These are phyloP conservation scores for Lamellibrachia columna DNA, from an alignment of 2,888 invertebrate genomes.

Conservation along the genomic window DNA sequence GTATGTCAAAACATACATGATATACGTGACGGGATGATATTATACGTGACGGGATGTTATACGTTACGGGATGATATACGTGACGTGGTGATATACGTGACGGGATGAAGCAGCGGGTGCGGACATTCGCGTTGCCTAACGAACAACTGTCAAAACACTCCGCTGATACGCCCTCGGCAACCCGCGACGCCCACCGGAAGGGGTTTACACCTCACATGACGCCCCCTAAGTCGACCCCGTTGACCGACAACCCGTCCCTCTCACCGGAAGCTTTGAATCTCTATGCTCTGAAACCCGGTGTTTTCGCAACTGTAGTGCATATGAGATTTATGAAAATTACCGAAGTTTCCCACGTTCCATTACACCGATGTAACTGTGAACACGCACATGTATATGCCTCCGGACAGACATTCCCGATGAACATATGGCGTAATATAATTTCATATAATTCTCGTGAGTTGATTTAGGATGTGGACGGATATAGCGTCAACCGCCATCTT, in stretches of 20 bases:
- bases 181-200: background rate
- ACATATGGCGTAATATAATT: too few species aligned
- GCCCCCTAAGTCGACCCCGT: background rate
- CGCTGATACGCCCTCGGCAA: background rate
- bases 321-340: too few species aligned
- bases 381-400: too few species aligned
- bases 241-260: background rate
- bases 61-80: background rate
- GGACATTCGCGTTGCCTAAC: background rate
- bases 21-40: background rate
- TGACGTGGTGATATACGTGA: background rate
- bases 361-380: too few species aligned
- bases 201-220: background rate
- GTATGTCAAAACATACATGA: background rate
- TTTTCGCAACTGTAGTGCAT: background rate
- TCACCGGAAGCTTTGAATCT: background rate
- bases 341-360: too few species aligned
- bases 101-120: background rate
- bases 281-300: background rate
- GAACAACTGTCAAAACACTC: background rate
- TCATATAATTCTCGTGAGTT: too few species aligned
- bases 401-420: too few species aligned
- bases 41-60: background rate
- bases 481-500: too few species aligned
- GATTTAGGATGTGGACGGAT: too few species aligned